Percentiles rank a stretch among this genome's conserved stretches.
These are phyloP conservation scores for Lepidocolaptes lacrymiger DNA, from an alignment of 2,797 vertebrate species.

Conservation along the genomic window DNA sequence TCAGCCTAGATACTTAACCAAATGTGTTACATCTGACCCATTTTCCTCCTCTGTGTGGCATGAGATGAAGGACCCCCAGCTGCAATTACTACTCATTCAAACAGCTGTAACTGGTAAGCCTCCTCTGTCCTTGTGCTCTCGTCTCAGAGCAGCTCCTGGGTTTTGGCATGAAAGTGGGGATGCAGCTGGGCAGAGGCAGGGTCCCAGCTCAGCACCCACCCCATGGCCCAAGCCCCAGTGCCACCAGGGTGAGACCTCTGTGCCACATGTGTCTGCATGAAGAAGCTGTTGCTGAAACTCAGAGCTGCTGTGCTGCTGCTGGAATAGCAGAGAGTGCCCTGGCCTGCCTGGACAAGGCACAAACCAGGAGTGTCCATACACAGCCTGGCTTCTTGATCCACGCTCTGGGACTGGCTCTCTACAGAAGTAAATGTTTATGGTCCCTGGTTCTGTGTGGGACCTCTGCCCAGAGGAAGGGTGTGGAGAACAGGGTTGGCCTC, in stretches of 20 bases:
- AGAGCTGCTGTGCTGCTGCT: background rate
- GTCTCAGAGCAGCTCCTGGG: background rate
- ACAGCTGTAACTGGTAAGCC: slow-evolving; percentile 44
- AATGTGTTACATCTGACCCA: slow-evolving; percentile 68
- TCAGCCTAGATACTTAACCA: slow-evolving; percentile 74
- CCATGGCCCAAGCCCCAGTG: accelerated
- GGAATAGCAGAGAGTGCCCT: background rate
- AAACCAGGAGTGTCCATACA: background rate
- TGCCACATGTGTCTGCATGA: background rate
- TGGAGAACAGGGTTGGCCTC: background rate
- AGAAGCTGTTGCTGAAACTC: background rate
- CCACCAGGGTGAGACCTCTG: background rate
- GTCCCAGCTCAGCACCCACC: background rate
- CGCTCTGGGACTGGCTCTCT: background rate
- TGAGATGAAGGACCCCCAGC: slow-evolving; percentile 31
- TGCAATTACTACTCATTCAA: slow-evolving; percentile 51
- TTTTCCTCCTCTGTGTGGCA: slow-evolving; percentile 61
- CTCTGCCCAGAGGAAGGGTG: background rate
- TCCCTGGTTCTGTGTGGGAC: accelerated
- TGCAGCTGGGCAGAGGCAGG: background rate
- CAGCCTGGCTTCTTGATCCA: background rate
- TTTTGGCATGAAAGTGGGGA: background rate
- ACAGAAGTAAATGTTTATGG: background rate
- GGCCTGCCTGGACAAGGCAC: background rate
- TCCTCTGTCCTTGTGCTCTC: background rate